Evolutionary conservation across 2,888 invertebrate species (phyloP), one percentile per base, ranked within the genome.

Genomic region (Dicyrtoma fusca): DNA sequence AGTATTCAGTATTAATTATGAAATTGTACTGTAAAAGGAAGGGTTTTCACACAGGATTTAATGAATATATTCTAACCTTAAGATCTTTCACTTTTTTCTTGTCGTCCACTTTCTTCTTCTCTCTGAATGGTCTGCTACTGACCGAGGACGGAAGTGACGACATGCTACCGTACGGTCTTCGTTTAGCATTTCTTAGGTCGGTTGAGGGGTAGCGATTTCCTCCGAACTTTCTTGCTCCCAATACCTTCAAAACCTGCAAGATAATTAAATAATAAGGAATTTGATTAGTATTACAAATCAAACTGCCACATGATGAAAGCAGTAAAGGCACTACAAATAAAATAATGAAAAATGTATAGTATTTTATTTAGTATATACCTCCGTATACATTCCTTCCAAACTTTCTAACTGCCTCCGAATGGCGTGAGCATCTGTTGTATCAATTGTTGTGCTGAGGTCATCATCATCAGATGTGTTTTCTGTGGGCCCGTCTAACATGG

Each of bases 311-410:
- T 23, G 11, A 55, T 21, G 55, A 4, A 17, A 17, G 17, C 10
- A 8, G 17, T 17, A 21, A 19, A 53, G 19, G 19, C 11, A 21
- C 14, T 19, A 53, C 1, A 53, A 11, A 19, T 11, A 19, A 53
- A 17, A 8, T 53, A 11, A 53, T 53, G 53, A 53, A 17, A 53
- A 45, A 45, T 45, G 10, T 14, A 14, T 53, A 53, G 6, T 53
- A 14, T 10, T 11, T 53, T 3, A 53, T n/a, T n/a, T n/a, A n/a
- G n/a, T 49, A n/a, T 5, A 80, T 81, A 92, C 94, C 85, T 93
- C 92, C 0, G 91, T 91, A 82, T 94, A 94, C 93, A 93, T 94
- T 79, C 88, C 90, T 86, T 94, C 93, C 4, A 94, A 85, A 0
- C 92, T 92, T 81, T 92, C 89, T 45, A 94, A 85, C 82, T 94